Evolutionary conservation across 2,797 vertebrate species (phyloP), one percentile per base, ranked within the genome.

Genomic region (Sylvia borin): DNA sequence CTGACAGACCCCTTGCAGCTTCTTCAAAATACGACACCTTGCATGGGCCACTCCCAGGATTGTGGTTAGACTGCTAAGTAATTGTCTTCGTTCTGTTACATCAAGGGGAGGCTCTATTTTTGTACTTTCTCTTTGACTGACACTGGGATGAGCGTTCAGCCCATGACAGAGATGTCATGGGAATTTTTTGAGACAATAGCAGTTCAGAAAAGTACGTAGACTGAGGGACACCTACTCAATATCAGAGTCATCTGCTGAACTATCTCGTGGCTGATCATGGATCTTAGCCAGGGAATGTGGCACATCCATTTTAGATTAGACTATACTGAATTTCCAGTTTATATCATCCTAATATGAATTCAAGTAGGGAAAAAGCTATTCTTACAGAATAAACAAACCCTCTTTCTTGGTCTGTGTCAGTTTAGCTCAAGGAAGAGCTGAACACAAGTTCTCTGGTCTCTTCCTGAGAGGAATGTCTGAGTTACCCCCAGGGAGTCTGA

Each of bases 171-270:
- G 29, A 57, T 19, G 20, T 93, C 86, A 87, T 10, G 7, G 94
- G 67, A 84, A 75, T 85, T 88, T 48, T 96, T 71, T 90, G 43
- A 94, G 71, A 95, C 11, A 92, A 92, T 80, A 93, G 67, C 54
- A 61, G 43, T 64, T 88, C 79, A 90, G 80, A 87, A 80, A 91
- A 78, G 9, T 62, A 80, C 70, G 71, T 78, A 94, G 88, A 92
- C 95, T 77, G 61, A 84, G 57, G 50, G 53, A 92, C 14, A 1
- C 85, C 96, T 84, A 90, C 90, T 90, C 88, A 77, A 4, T 34
- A 94, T 74, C 84, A 96, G 53, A 91, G 51, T 96, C 36, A 70
- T 86, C 64, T 85, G 51, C 53, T 77, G 78, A 96, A 84, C 81
- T 26, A 66, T 27, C 83, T 84, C 4, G 0, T 54, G 36, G 34